Evolutionary conservation across 2,797 vertebrate species (phyloP), one percentile per base, ranked within the genome.

Genomic region (Parambassis ranga): DNA sequence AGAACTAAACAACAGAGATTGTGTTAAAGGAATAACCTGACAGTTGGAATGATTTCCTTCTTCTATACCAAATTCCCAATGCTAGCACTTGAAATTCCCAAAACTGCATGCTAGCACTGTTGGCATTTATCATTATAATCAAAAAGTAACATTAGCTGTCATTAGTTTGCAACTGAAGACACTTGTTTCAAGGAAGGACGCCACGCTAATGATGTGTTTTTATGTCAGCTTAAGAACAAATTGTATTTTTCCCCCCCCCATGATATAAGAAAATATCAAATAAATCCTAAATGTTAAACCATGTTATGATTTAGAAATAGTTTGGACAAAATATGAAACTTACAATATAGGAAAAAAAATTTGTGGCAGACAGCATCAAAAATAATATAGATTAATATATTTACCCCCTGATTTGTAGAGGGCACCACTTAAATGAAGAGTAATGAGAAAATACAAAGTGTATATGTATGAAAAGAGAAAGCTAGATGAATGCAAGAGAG

Each of bases 21-120:
- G 39, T 60, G 51, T 71, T 64, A 59, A 73, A 83, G 71, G 76
- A 75, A 42, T 62, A 62, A 53, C 51, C 62, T 81, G 71, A 78
- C 66, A 81, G 75, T 81, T 67, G 43, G 53, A 66, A 44, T 52
- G 28, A 15, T 59, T 49, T 71, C 69, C 56, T 46, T 51, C 31
- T 39, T 64, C 44, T 59, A 37, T 32, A 48, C n/a, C 24, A 46
- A 61, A 50, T 61, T 53, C 23, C 31, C 26, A 42, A 28, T 27
- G 16, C 14, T 44, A 55, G 52, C 14, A 30, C 48, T 68, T 4
- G 2, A 43, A 13, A 52, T 50, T 39, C 39, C 39, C 16, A 48
- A 44, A 41, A 47, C 57, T 32, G 20, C 20, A 27, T 10, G 10
- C 0, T 4, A 18, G 6, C 35, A 8, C n/a, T 38, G 36, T 26